Evolutionary conservation across 2,113 vertebrate species (phyloP).

Genomic region (Excalfactoria chinensis): DNA sequence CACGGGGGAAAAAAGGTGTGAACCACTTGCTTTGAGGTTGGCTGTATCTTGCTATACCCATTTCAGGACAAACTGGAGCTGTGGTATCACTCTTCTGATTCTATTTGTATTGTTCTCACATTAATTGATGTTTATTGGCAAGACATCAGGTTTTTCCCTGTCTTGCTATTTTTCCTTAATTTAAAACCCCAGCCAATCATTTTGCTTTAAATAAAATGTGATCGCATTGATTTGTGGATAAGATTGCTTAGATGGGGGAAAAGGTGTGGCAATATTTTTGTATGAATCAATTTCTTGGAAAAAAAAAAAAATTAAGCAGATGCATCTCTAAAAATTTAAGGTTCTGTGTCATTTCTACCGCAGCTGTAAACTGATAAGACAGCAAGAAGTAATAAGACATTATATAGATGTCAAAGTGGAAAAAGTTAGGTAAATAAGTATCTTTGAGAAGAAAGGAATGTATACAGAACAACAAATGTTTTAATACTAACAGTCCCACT

Average conservation of each 20-base stretch:
- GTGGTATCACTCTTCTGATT: background rate
- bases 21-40: background rate
- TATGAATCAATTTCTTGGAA: background rate
- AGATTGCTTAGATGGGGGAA: background rate
- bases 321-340: background rate
- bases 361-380: background rate
- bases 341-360: background rate
- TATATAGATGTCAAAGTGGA: background rate
- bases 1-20: too few relatives aligned
- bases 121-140: conserved; percentile 29
- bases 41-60: background rate
- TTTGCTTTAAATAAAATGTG: conserved; percentile 39
- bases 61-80: background rate
- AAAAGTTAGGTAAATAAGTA: background rate
- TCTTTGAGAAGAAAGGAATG: background rate
- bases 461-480: background rate
- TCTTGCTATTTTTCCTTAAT: conserved; percentile 27
- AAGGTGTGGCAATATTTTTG: background rate
- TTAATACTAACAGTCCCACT: background rate
- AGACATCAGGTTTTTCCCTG: background rate
- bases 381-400: background rate
- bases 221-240: background rate
- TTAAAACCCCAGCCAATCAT: conserved; percentile 10
- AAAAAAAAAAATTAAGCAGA: background rate
- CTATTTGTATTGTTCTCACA: background rate